Conservation (phyloP, 2,797 vertebrate genomes). For the Clarias pachynema region DNA sequence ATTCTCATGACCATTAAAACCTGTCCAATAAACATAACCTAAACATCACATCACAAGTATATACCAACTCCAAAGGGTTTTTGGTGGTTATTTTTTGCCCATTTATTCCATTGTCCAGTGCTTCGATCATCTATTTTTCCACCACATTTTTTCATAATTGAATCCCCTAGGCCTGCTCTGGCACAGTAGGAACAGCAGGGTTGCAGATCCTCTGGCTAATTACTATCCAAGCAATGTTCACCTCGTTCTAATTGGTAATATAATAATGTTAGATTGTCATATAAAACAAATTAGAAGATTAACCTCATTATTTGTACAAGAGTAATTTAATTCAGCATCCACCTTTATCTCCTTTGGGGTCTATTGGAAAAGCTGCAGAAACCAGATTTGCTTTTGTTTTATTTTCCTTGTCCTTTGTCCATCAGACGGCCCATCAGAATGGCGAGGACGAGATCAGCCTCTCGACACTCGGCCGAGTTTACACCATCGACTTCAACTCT, state of each 20-base stretch:
- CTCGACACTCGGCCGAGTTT: constrained; percentile 97
- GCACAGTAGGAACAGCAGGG: neutral
- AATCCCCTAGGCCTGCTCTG: neutral
- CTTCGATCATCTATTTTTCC: neutral
- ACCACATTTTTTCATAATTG: neutral
- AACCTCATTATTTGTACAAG: neutral
- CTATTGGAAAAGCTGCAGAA: neutral
- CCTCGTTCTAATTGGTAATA: neutral
- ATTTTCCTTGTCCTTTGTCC: constrained; percentile 45
- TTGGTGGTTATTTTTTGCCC: neutral
- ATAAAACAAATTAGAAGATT: neutral
- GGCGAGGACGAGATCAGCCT: constrained; percentile 99
- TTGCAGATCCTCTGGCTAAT: neutral
- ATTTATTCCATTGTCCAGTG: neutral
- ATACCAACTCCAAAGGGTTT: no score
- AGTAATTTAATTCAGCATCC: neutral
- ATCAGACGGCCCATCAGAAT: constrained; percentile 97
- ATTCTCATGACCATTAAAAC: no score
- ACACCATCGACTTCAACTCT: constrained; percentile 99
- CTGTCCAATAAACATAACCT: no score
- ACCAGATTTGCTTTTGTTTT: neutral
- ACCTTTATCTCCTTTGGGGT: neutral
- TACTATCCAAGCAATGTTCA: neutral
- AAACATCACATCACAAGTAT: no score
- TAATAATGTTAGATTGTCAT: neutral